These are phyloP conservation scores for Tonatia bakeri DNA, from an alignment of 2,113 vertebrate genomes.

Conservation along the genomic window DNA sequence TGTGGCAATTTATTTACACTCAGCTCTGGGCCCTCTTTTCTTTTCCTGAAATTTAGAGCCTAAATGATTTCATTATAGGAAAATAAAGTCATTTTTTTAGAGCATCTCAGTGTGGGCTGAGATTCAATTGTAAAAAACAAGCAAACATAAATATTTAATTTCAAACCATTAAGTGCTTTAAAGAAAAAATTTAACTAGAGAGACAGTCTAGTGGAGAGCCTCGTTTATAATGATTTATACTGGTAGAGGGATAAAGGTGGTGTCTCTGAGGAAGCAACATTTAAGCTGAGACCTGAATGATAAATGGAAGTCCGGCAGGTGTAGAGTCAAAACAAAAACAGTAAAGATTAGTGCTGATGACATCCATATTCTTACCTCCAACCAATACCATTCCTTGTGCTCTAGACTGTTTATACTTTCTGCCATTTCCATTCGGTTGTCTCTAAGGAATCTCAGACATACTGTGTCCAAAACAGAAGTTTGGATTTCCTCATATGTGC, in stretches of 20 bases:
- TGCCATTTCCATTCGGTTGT: neutral
- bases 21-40: neutral
- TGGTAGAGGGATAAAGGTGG: neutral
- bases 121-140: neutral
- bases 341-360: neutral
- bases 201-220: neutral
- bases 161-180: neutral
- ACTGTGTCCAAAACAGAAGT: neutral
- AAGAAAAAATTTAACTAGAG: slow-evolving; percentile 4
- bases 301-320: neutral
- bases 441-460: neutral
- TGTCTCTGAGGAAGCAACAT: neutral
- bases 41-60: neutral
- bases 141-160: slow-evolving; percentile 16
- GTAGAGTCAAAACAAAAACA: neutral
- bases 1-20: neutral
- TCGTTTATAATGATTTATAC: neutral
- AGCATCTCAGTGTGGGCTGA: neutral
- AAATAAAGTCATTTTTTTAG: neutral
- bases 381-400: neutral
- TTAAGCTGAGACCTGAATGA: neutral
- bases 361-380: neutral
- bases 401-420: neutral
- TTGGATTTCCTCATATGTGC: neutral
- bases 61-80: neutral